Evolutionary conservation across 1,140 invertebrate genomes (phyloP), one percentile per base, ranked within the genome.

Genomic region (Bradysia coprophila): DNA sequence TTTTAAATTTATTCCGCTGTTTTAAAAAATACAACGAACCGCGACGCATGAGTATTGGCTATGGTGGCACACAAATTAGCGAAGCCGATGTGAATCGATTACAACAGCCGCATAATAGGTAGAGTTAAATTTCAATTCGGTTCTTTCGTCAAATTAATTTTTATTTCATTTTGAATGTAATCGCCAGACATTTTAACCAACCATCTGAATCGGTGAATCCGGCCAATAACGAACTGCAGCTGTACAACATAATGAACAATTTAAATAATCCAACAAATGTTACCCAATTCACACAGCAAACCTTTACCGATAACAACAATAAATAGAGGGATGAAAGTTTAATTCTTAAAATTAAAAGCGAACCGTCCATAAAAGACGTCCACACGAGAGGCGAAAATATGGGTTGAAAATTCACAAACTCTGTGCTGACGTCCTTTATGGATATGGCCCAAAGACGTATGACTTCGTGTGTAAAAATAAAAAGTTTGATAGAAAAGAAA

Each of bases 1-100:
- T 91, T 53, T 66, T 81, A 15, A 61, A 69, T 37, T 44, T 40
- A 34, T 44, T 44, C 34, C 43, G 43, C 1, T 44, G 43, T 16
- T 44, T 44, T 31, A 44, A 44, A 16, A 19, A 36, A 33, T 40
- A 40, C 24, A 24, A 38, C 20, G 38, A 23, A 40, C 39, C 39
- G 34, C 19, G 43, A 44, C 39, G 38, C 10, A 44, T 44, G 15
- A 44, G 43, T 21, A 40, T 44, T 40, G 43, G 43, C 15, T 34
- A 32, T 38, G 36, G 11, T 38, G 18, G 36, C 15, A 44, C 43
- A 40, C 43, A 44, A 39, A 15, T 22, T 13, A 39, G 20, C n/a
- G 38, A 39, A 22, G 19, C 36, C 18, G 36, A 38, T 20, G 18
- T 38, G 18, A n/a, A 38, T 18, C 5, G 36, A 38, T 38, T 38